Evolutionary conservation across 2,797 vertebrate genomes (phyloP), one percentile per base, ranked within the genome.

Genomic region (Myotis vivesi): DNA sequence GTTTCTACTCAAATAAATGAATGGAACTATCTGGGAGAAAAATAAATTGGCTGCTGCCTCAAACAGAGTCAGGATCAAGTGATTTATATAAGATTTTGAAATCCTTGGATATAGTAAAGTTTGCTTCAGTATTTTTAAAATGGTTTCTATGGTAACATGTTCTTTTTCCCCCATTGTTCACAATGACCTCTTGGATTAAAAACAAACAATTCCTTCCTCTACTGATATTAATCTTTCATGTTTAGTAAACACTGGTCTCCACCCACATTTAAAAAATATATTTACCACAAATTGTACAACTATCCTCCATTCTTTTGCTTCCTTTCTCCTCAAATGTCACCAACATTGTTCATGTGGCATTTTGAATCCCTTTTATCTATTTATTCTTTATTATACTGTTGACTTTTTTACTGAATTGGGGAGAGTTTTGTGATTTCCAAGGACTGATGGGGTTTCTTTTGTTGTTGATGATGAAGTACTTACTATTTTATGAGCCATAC

Each of bases 151-250:
- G 55, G 51, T 91, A 95, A 95, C 84, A 8, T 20, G 81, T 85
- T 89, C 38, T 88, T 95, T 93, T 73, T 62, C 19, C 44, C 8
- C 3, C 3, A 57, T 91, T 93, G 73, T 90, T 94, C 85, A 80
- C 88, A 95, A 41, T 95, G 91, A 85, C 92, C 91, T 93, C 77
- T 75, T 84, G 22, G 64, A 95, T 95, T 69, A 62, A 94, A 97
- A 96, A 89, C 73, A 95, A 95, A 89, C 87, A 93, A 76, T 95
- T 96, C 94, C 94, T 97, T 97, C 96, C 96, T 96, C 75, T 93
- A 72, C 87, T 86, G 97, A 95, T 97, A 94, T 6, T 72, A 92
- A 88, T 95, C 93, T 95, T 87, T 25, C 28, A 57, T 95, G 64
- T 96, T 96, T 97, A 95, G 87, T 97, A 97, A 97, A 97, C 75